These are phyloP conservation scores for Anas platyrhynchos DNA, from an alignment of 2,113 vertebrate species.

Conservation along the genomic window DNA sequence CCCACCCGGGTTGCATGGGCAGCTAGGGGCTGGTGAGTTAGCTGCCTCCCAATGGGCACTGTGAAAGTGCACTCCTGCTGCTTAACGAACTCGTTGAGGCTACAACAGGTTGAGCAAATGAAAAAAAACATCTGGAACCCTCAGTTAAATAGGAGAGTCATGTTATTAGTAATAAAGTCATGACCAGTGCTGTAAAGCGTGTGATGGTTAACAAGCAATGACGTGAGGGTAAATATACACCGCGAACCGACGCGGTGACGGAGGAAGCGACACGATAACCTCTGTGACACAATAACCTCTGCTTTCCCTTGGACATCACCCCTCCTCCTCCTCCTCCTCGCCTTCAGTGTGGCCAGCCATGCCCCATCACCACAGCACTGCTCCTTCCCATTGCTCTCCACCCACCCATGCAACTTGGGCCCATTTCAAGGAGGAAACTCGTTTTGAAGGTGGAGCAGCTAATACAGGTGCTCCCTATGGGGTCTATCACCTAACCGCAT, in stretches of 20 bases:
- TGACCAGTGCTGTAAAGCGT: background rate
- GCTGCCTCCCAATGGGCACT: slow-evolving; percentile 66
- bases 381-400: background rate
- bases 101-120: slow-evolving; percentile 72
- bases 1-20: slow-evolving; percentile 54
- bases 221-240: background rate
- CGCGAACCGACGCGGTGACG: background rate
- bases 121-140: slow-evolving; percentile 15
- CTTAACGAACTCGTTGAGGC: slow-evolving; percentile 67
- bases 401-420: background rate
- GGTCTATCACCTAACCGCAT: background rate
- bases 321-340: background rate
- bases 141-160: background rate
- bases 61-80: slow-evolving; percentile 64
- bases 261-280: background rate
- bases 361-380: background rate
- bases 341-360: background rate
- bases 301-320: background rate
- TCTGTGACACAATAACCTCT: accelerated
- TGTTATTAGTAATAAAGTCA: background rate
- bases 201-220: background rate
- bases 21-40: slow-evolving; percentile 68
- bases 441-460: background rate
- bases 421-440: background rate
- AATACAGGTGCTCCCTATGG: background rate